Base-by-base conservation (phyloP, 2,888 invertebrate species). In the Pseudanteris insignis region DNA sequence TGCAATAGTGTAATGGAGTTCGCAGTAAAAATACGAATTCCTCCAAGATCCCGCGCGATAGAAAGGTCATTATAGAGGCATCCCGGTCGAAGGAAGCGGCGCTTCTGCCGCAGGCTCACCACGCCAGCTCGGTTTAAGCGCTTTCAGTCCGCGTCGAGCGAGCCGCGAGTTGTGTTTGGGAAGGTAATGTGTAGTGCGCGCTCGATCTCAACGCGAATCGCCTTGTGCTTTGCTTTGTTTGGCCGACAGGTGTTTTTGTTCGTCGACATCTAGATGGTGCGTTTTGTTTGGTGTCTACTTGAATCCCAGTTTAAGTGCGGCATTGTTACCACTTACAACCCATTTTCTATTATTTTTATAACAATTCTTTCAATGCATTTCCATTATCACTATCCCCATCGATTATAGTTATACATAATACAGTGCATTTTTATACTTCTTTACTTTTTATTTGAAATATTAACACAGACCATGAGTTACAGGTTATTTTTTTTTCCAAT, bases 41-140 rank as follows among this genome's bases (percentile, higher is more conserved):
- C 54, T 38, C 9, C 11, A 38, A 54, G 54, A 54, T 44, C 54
- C 33, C 44, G 53, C 53, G 44, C 54, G 44, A 44, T 54, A 54
- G 54, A 54, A 54, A 54, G 54, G 54, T 46, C 54, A 44, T 54
- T 54, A 54, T 54, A 44, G 44, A 54, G 44, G 54, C 44, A 54
- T 54, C 38, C 54, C 46, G 44, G 44, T 12, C 25, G 41, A 30
- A 53, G 36, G 37, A 53, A 37, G 37, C 32, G 53, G 37, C 37
- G 44, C 53, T 36, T 43, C 36, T 36, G 36, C 53, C 18, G 30
- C 30, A 12, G 6, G 9, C 25, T 9, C 37, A 25, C 24, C 13
- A 14, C n/a, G n/a, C 21, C 25, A 14, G 6, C 33, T 41, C 3
- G 24, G 21, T 13, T 18, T 15, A 6, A 26, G 51, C 3, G 24